Base-by-base conservation (phyloP, 2,113 vertebrate genomes). In the Gallinago undulata region DNA sequence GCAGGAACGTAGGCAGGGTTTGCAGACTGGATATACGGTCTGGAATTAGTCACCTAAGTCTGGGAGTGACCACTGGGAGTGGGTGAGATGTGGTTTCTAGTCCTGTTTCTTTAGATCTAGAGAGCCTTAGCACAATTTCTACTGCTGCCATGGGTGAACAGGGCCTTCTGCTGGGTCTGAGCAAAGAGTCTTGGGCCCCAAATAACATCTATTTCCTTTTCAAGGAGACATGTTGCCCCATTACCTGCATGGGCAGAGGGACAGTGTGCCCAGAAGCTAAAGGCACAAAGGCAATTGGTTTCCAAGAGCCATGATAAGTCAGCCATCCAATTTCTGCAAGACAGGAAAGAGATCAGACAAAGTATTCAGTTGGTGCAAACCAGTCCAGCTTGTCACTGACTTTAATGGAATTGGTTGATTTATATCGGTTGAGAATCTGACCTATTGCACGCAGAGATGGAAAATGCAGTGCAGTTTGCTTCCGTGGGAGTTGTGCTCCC, bases 401-500 rank as follows among this genome's bases (percentile, higher is more conserved):
- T 74, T 80, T 55, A 93, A 47, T 83, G 75, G 63, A 88, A 24
- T 22, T 25, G 18, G 33, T 7, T 93, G 85, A 94, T 95, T 96
- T 85, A 90, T 85, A 59, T 72, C 72, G 9, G 50, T 91, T 0
- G 0, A 87, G 90, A 93, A 88, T 77, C 78, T 94, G 84, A 83
- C 82, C 81, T 57, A n/a, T 77, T 35, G 18, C 60, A 87, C 60
- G 41, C 16, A 62, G 74, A 50, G 57, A 83, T 25, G 63, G 81
- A 89, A 85, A 88, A 89, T 76, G 53, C 22, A 77, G 39, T 0
- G 0, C 51, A 62, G 53, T 66, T 73, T n/a, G 66, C 62, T 55
- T 94, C 75, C 77, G 69, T 62, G 84, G 69, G 93, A 96, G 91
- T 31, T 93, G 77, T 80, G 70, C 45, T 93, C 45, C 67, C 18